Percentiles rank a stretch among this genome's conserved stretches.
Evolutionary conservation across 1,140 invertebrate genomes (phyloP).

Genomic region (Periplaneta americana): DNA sequence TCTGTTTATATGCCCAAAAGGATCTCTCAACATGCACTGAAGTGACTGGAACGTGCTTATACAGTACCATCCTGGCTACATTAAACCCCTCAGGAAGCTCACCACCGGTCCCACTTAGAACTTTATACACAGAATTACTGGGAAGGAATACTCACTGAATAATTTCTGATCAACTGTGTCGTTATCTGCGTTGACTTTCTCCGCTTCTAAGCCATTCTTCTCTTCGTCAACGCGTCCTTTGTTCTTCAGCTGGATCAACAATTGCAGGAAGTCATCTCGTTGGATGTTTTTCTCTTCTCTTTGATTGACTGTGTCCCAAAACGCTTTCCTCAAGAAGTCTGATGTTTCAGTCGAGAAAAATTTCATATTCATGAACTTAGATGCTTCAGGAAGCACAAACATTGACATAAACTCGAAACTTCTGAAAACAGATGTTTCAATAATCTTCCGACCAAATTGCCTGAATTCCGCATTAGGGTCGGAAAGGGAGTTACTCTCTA

Average conservation of each 20-base stretch:
- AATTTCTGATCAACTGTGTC: too few species aligned
- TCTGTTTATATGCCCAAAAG: too few species aligned
- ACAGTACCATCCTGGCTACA: too few species aligned
- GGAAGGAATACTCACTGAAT: too few species aligned
- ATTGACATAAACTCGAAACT: conserved; percentile 30
- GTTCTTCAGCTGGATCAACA: conserved; percentile 36
- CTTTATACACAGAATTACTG: too few species aligned
- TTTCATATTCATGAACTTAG: conserved; percentile 23
- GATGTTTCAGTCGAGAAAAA: conserved; percentile 27
- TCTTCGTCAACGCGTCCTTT: conserved; percentile 5
- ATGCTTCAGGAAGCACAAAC: conserved; percentile 34
- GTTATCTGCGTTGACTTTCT: too few species aligned
- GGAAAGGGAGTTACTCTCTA: conserved; percentile 7
- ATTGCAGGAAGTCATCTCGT: conserved; percentile 40
- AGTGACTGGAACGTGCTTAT: too few species aligned
- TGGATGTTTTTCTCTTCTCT: conserved; percentile 27
- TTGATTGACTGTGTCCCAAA: conserved; percentile 33
- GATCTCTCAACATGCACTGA: too few species aligned
- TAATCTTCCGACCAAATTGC: not conserved
- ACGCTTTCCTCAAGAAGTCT: conserved; percentile 30
- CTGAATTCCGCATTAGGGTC: conserved; percentile 11
- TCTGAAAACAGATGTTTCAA: conserved; percentile 13
- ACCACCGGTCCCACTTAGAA: too few species aligned
- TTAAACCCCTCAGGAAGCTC: too few species aligned
- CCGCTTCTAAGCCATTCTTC: too few species aligned